Evolutionary conservation across 2,113 vertebrate species (phyloP).

Genomic region (Barnardius zonarius): DNA sequence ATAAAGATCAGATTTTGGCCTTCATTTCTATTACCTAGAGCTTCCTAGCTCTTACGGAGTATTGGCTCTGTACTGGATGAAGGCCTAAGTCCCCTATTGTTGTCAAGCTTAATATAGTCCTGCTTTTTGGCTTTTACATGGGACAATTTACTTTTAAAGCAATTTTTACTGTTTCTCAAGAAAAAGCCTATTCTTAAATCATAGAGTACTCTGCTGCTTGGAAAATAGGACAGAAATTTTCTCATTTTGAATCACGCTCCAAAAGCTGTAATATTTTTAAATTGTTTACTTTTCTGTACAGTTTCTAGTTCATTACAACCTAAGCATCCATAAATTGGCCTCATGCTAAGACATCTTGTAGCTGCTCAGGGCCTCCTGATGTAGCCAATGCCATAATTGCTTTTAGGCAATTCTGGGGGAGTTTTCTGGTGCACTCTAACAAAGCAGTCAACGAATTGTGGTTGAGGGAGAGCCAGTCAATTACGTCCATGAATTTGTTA

Average conservation of each 20-base stretch:
- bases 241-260: not conserved
- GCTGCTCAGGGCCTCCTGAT: not conserved
- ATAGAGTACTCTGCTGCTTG: not conserved
- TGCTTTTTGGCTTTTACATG: not conserved
- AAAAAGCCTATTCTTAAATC: not conserved
- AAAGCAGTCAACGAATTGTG: not conserved
- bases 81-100: not conserved
- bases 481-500: not conserved
- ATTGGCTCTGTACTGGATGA: not conserved
- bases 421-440: not conserved
- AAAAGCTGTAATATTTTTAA: slow-evolving; percentile 3
- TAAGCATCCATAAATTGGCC: slow-evolving; percentile 20
- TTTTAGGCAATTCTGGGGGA: not conserved
- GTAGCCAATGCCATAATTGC: not conserved
- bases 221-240: not conserved
- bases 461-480: not conserved
- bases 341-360: slow-evolving; percentile 16
- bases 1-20: not conserved
- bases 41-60: not conserved
- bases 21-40: not conserved
- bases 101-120: not conserved
- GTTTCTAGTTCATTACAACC: slow-evolving; percentile 30
- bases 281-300: not conserved
- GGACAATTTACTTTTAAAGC: not conserved
- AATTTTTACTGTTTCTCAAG: not conserved